These are phyloP conservation scores for Lamellibrachia luymesi DNA, from an alignment of 1,140 invertebrate species.

Conservation along the genomic window DNA sequence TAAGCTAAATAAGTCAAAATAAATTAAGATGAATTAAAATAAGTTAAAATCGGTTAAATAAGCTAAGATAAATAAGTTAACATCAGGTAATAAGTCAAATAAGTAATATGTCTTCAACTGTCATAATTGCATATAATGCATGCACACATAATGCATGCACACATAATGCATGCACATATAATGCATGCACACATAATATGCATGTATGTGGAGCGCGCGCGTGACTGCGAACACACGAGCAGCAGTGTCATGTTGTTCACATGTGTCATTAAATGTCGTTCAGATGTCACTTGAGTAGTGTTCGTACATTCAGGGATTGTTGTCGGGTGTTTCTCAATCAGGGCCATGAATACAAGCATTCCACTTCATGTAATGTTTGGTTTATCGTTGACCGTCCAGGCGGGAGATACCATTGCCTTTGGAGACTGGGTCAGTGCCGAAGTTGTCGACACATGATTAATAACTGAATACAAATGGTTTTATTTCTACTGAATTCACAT, in stretches of 20 bases:
- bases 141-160: too few relatives aligned
- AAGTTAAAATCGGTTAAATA: too few relatives aligned
- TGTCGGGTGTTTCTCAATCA: neutral
- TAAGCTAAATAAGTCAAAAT: too few relatives aligned
- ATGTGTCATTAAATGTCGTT: neutral
- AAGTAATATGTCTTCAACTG: too few relatives aligned
- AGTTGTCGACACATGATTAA: neutral
- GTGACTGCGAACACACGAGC: neutral
- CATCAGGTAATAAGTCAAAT: too few relatives aligned
- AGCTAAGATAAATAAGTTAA: too few relatives aligned
- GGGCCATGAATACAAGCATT: neutral
- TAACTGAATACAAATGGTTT: neutral
- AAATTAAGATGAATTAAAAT: too few relatives aligned
- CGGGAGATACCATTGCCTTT: neutral
- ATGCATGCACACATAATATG: neutral
- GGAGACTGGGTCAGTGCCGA: neutral
- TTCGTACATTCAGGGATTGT: too few relatives aligned
- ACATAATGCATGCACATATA: too few relatives aligned
- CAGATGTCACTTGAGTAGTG: too few relatives aligned
- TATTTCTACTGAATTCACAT: neutral
- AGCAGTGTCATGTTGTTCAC: neutral
- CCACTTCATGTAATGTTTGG: neutral
- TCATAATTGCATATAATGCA: too few relatives aligned
- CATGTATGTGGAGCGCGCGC: neutral
- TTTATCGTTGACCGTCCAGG: neutral